Evolutionary conservation across 2,113 vertebrate genomes (phyloP).

Genomic region (Lates calcarifer): DNA sequence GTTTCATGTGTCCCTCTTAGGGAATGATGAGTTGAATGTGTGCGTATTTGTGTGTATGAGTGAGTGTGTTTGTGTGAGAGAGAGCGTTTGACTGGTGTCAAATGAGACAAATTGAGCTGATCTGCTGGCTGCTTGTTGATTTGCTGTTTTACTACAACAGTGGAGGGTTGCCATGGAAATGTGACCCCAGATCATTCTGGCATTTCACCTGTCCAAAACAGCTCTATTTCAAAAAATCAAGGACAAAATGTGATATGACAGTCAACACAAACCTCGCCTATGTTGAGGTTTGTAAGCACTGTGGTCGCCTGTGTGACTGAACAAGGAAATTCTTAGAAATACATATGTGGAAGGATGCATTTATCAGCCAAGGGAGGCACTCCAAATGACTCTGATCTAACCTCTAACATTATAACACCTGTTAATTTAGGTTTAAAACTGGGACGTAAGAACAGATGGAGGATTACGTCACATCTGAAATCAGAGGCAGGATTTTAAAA

Average conservation of each 20-base stretch:
- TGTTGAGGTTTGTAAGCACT: not conserved
- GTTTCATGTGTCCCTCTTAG: conserved; percentile 11
- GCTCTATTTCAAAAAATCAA: conserved; percentile 19
- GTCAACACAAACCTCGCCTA: not conserved
- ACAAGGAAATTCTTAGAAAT: not conserved
- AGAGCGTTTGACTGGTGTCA: not conserved
- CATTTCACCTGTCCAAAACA: conserved; percentile 29
- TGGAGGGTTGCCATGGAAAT: conserved; percentile 60
- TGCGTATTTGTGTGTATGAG: not conserved
- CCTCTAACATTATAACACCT: too few relatives aligned
- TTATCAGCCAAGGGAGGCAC: too few relatives aligned
- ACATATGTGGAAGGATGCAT: not conserved
- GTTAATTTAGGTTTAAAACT: too few relatives aligned
- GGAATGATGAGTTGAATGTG: conserved; percentile 10
- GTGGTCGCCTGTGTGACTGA: not conserved
- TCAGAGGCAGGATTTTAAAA: too few relatives aligned
- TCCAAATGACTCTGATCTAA: too few relatives aligned
- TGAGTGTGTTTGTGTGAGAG: not conserved
- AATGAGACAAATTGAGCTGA: conserved; percentile 19
- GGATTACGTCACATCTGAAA: too few relatives aligned
- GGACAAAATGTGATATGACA: conserved; percentile 10
- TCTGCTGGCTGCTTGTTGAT: conserved; percentile 38
- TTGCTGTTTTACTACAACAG: conserved; percentile 27
- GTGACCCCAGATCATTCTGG: conserved; percentile 27
- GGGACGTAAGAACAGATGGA: too few relatives aligned